A percentile compares a stretch with the other conserved stretches of the same genome.
phyloP scores from a whole-genome alignment of 2,797 vertebrate genomes.

The Lagodon rhomboides region DNA sequence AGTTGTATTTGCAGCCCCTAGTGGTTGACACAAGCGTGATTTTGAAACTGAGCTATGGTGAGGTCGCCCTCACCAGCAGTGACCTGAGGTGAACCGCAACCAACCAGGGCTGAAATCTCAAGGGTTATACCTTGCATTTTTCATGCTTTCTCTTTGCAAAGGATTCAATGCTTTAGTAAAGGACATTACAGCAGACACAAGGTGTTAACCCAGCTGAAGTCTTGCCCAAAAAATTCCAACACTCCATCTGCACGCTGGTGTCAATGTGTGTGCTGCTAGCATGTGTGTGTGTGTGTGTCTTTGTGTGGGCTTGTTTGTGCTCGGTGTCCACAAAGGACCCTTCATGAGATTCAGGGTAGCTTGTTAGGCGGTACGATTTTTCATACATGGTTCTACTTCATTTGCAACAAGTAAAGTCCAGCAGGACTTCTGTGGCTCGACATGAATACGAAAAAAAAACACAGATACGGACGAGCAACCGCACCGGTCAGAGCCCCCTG shows the following conservation, averaged over 20 bases:
- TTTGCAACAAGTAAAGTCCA: conserved; percentile 33
- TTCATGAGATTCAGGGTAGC: conserved; percentile 19
- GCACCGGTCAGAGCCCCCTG: conserved; percentile 33
- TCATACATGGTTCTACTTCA: conserved; percentile 8
- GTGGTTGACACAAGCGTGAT: no score
- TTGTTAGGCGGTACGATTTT: conserved; percentile 34
- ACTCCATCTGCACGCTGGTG: conserved; percentile 16
- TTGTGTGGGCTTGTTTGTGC: conserved; percentile 32
- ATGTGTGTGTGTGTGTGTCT: background rate
- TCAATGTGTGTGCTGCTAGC: conserved; percentile 16
- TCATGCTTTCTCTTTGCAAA: background rate
- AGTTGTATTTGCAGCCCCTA: no score
- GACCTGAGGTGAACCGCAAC: conserved; percentile 4
- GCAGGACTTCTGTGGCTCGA: conserved; percentile 14
- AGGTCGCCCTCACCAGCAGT: background rate
- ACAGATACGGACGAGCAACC: conserved; percentile 32
- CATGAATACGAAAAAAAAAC: conserved; percentile 24
- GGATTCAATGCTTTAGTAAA: conserved; percentile 10
- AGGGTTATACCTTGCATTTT: background rate
- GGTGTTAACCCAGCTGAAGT: conserved; percentile 19
- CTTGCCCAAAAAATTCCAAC: conserved; percentile 10
- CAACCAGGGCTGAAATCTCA: background rate
- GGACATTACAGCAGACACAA: conserved; percentile 26
- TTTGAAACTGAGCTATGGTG: no score
- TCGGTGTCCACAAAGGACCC: background rate